Percentiles rank a stretch among this genome's conserved stretches.
Conservation (phyloP, 2,888 invertebrate genomes). For the Zygothrica quintamaculata region DNA sequence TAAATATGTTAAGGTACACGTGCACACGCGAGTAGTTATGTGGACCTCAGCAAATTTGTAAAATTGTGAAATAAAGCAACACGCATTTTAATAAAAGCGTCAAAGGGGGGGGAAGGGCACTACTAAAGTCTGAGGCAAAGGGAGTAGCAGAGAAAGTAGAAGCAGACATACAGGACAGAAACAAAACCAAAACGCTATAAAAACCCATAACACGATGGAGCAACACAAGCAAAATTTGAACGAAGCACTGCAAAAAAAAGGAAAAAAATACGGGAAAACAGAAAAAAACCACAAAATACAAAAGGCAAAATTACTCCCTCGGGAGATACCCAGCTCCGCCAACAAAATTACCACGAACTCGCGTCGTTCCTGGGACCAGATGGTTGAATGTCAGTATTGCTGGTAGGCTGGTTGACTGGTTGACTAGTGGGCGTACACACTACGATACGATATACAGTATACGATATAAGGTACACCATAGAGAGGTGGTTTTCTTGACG, state of each 20-base stretch:
- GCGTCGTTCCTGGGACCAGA: constrained; percentile 19
- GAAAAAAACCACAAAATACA: constrained; percentile 73
- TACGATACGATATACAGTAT: too few species aligned
- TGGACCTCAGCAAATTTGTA: constrained; percentile 57
- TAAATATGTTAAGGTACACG: neutral
- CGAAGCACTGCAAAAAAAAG: constrained; percentile 39
- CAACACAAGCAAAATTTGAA: constrained; percentile 39
- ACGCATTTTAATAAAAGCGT: constrained; percentile 46
- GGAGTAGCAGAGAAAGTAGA: too few species aligned
- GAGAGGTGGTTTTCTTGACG: constrained; percentile 1
- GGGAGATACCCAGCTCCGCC: constrained; percentile 44
- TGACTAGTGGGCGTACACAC: neutral
- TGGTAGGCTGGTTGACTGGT: neutral
- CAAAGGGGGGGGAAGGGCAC: constrained; percentile 16
- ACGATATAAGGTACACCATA: neutral
- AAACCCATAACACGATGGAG: constrained; percentile 34
- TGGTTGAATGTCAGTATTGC: constrained; percentile 15
- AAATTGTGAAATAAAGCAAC: constrained; percentile 54
- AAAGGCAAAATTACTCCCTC: constrained; percentile 74
- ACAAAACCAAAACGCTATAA: constrained; percentile 26
- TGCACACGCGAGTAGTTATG: constrained; percentile 22
- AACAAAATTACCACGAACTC: constrained; percentile 44
- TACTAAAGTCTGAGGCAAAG: too few species aligned
- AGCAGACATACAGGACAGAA: too few species aligned
- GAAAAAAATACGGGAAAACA: too few species aligned